These are phyloP conservation scores for Nebria ingens DNA, from an alignment of 1,140 invertebrate genomes.

Conservation along the genomic window DNA sequence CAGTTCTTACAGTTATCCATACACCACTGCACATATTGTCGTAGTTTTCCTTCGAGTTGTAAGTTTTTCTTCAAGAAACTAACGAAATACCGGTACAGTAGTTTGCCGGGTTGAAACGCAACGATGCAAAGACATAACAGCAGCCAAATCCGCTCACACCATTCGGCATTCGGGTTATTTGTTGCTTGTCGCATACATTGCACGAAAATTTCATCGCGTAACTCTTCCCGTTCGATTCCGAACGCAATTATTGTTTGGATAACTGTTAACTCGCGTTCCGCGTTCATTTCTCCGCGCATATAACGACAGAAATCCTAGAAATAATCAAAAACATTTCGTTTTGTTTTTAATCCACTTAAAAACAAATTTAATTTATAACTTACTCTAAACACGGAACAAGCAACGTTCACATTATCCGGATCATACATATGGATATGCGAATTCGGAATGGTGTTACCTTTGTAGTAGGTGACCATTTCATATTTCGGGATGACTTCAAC, in stretches of 20 bases:
- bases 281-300: constrained; percentile 71
- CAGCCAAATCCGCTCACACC: constrained; percentile 76
- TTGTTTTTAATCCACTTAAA: constrained; percentile 3
- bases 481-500: constrained; percentile 75
- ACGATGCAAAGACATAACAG: constrained; percentile 81
- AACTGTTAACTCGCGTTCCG: constrained; percentile 66
- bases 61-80: constrained; percentile 68
- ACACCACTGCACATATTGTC: constrained; percentile 89
- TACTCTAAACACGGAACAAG: constrained; percentile 84
- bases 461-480: constrained; percentile 87
- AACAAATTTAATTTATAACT: constrained; percentile 25
- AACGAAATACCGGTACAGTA: constrained; percentile 68
- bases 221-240: constrained; percentile 78
- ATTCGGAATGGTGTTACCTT: constrained; percentile 78
- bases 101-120: constrained; percentile 84
- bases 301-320: constrained; percentile 77
- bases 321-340: constrained; percentile 12
- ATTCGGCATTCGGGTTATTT: constrained; percentile 73
- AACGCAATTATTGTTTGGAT: constrained; percentile 79
- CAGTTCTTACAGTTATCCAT: constrained; percentile 84
- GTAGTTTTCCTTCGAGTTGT: constrained; percentile 55
- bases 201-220: constrained; percentile 81
- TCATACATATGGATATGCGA: constrained; percentile 94
- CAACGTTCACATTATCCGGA: constrained; percentile 83
- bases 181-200: constrained; percentile 79